phyloP scores from a whole-genome alignment of 2,888 invertebrate species.

The Toxonevra muliebris region DNA sequence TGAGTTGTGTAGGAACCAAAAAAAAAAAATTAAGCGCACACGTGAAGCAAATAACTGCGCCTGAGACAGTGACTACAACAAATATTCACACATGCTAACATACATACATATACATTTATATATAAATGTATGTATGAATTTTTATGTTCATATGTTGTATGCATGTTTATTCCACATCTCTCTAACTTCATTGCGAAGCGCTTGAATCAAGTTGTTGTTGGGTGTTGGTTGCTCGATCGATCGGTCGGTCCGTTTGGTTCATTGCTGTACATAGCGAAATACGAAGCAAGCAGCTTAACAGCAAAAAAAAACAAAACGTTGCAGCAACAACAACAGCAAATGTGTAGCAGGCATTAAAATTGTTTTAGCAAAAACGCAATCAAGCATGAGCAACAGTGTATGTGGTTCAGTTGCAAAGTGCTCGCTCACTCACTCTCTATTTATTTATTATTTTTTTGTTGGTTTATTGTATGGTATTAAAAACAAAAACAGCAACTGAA shows the following conservation, averaged over 20 bases:
- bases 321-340: too few species aligned
- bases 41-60: constrained; percentile 40
- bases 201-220: not conserved
- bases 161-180: not conserved
- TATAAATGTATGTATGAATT: not conserved
- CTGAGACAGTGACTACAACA: constrained; percentile 10
- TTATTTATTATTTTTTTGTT: too few species aligned
- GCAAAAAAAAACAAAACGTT: not conserved
- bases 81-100: not conserved
- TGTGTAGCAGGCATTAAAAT: too few species aligned
- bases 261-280: not conserved
- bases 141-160: too few species aligned
- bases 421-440: too few species aligned
- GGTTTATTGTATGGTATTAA: too few species aligned
- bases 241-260: not conserved
- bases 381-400: too few species aligned
- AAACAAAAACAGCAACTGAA: too few species aligned
- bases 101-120: not conserved
- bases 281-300: not conserved
- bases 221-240: not conserved
- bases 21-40: constrained; percentile 28
- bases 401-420: too few species aligned
- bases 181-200: not conserved
- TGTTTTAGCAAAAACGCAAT: too few species aligned
- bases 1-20: constrained; percentile 18